Evolutionary conservation across 1,140 invertebrate species (phyloP).

Genomic region (Drosophila ohnishii): DNA sequence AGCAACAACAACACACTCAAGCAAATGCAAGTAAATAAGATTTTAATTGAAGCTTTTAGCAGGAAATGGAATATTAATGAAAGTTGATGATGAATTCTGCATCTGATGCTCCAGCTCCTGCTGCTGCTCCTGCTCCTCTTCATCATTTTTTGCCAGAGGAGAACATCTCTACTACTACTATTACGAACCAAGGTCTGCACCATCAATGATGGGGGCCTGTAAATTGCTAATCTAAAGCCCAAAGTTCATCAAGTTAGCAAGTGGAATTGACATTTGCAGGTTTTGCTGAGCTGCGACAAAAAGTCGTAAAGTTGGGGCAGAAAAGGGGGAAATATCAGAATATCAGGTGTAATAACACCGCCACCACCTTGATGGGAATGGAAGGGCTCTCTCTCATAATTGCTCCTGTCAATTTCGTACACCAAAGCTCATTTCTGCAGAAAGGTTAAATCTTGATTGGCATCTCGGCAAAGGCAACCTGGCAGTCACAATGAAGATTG

Average conservation of each 20-base stretch:
- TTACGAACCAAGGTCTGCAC: not conserved
- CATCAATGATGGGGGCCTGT: constrained; percentile 19
- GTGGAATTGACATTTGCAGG: constrained; percentile 36
- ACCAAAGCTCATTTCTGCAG: constrained; percentile 39
- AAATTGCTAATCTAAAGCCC: constrained; percentile 40
- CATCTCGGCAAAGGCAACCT: constrained; percentile 40
- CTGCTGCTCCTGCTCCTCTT: not conserved
- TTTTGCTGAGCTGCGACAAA: constrained; percentile 25
- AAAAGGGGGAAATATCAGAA: constrained; percentile 2
- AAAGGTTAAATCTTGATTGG: constrained; percentile 50
- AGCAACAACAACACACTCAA: constrained; percentile 24
- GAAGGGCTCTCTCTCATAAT: constrained; percentile 26
- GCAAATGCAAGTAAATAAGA: constrained; percentile 59
- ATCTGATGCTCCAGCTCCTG: constrained; percentile 12
- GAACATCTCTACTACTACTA: constrained; percentile 8
- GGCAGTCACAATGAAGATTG: constrained; percentile 48
- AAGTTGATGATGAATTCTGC: constrained; percentile 42
- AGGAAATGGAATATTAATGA: constrained; percentile 73
- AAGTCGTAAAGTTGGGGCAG: constrained; percentile 11
- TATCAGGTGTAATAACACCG: constrained; percentile 36
- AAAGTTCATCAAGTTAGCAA: constrained; percentile 37
- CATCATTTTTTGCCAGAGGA: not conserved
- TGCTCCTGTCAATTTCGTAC: constrained; percentile 44
- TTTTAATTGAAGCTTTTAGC: constrained; percentile 73
- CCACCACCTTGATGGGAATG: constrained; percentile 6